These are phyloP conservation scores for Melanargia galathea DNA, from an alignment of 2,888 invertebrate genomes.

Conservation along the genomic window DNA sequence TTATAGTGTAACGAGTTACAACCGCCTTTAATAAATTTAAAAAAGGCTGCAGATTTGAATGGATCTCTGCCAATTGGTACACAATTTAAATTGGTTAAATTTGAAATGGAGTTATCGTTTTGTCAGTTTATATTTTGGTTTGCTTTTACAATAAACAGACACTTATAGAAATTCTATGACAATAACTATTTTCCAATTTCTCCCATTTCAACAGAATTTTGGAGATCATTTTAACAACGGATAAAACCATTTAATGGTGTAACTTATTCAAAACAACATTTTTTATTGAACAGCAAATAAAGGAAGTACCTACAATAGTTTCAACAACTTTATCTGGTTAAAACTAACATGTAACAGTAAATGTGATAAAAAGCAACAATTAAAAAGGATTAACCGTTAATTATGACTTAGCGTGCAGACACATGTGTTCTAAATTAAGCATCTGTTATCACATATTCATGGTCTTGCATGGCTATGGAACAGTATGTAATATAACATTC, in stretches of 20 bases:
- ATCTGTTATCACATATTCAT: neutral
- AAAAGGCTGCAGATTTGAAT: constrained; percentile 4
- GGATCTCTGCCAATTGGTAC: constrained; percentile 1
- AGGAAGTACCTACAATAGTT: too few relatives aligned
- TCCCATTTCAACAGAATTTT: too few relatives aligned
- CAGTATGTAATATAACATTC: neutral
- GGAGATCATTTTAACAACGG: neutral
- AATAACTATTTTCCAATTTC: too few relatives aligned
- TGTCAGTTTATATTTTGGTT: neutral
- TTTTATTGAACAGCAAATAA: too few relatives aligned
- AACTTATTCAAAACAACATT: too few relatives aligned
- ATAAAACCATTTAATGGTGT: too few relatives aligned
- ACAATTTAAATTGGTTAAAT: constrained; percentile 17
- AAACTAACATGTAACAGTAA: too few relatives aligned
- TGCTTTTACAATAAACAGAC: neutral
- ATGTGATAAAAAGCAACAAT: too few relatives aligned
- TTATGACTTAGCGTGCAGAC: neutral
- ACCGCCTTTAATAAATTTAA: constrained; percentile 9
- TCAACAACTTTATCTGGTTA: too few relatives aligned
- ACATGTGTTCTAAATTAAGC: neutral
- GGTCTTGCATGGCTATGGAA: neutral
- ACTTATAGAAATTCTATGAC: too few relatives aligned
- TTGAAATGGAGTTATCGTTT: neutral
- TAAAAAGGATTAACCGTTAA: neutral
- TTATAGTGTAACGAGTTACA: constrained; percentile 2